Percentiles rank a stretch among this genome's conserved stretches.
These are phyloP conservation scores for Pseudomyrmex cubaensis DNA, from an alignment of 1,140 invertebrate species.

Conservation along the genomic window DNA sequence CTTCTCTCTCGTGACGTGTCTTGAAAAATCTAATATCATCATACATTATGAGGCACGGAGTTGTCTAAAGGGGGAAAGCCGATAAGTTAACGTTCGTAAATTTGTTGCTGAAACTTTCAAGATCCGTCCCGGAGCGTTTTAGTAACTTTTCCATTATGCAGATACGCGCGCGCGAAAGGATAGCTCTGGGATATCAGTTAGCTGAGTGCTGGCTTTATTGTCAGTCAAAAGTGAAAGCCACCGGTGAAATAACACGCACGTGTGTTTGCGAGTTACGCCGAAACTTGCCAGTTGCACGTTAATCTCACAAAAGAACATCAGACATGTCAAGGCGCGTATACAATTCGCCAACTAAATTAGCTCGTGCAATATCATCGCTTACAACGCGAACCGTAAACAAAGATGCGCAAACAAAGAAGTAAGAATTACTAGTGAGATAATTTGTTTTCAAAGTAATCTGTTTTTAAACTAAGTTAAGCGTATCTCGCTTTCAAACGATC, in stretches of 20 bases:
- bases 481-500: too few relatives aligned
- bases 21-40: constrained; percentile 23
- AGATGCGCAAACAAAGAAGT: neutral
- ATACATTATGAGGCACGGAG: constrained; percentile 30
- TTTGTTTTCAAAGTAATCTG: neutral
- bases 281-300: constrained; percentile 32
- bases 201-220: constrained; percentile 33
- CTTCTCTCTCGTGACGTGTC: neutral
- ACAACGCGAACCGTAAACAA: neutral
- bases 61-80: constrained; percentile 24
- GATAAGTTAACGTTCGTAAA: constrained; percentile 36
- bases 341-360: neutral
- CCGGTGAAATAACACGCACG: constrained; percentile 25
- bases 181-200: neutral
- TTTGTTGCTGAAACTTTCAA: constrained; percentile 36
- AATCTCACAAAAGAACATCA: constrained; percentile 25
- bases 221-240: constrained; percentile 47
- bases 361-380: neutral
- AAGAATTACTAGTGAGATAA: neutral
- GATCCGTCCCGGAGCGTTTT: constrained; percentile 39
- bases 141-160: constrained; percentile 59
- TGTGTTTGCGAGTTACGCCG: neutral
- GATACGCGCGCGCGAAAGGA: constrained; percentile 15
- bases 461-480: too few relatives aligned
- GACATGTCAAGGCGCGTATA: neutral